Base-by-base conservation (phyloP, 2,113 vertebrate genomes). In the Zootoca vivipara region DNA sequence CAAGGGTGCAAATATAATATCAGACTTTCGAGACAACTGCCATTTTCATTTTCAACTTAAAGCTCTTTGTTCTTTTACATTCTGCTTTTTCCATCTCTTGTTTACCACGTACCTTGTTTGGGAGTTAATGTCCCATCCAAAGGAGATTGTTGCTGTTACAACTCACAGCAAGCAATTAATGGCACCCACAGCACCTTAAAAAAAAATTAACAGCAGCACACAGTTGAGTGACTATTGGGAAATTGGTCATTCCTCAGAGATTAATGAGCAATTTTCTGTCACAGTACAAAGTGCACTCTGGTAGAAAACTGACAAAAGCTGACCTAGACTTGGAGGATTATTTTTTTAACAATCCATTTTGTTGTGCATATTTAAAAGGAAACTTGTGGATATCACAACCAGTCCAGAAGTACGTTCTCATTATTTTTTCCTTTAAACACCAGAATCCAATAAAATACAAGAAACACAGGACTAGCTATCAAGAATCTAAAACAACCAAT, bases 231-330 rank as follows among this genome's bases (percentile, higher is more conserved):
- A 88, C 81, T 93, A 22, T 75, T 85, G 90, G 95, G 92, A 95
- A 95, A 93, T 13, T 89, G 89, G 90, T 89, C 93, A 87, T 90
- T 95, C 93, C 72, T 56, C 74, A 67, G 94, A 94, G 93, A 96
- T 94, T 96, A 95, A 94, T 89, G 90, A 95, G 90, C 92, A 92
- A 91, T 95, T 93, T 94, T 91, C 95, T 93, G 89, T 94, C 96
- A 95, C 91, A 92, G 91, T 64, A 64, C 88, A 90, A 92, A 88
- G 89, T 87, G 83, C 83, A 30, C 46, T 90, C 89, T 86, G 7
- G 87, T 87, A 95, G 92, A 90, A 93, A 95, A 94, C 87, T 90
- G 94, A 94, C 92, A 94, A 93, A 96, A 91, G 93, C 88, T 78
- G 62, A 58, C 70, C 78, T 26, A 85, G 89, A 87, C 94, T 91